A percentile compares a stretch with the other conserved stretches of the same genome.
These are phyloP conservation scores for Miniopterus natalensis DNA, from an alignment of 2,113 vertebrate genomes.

Conservation along the genomic window DNA sequence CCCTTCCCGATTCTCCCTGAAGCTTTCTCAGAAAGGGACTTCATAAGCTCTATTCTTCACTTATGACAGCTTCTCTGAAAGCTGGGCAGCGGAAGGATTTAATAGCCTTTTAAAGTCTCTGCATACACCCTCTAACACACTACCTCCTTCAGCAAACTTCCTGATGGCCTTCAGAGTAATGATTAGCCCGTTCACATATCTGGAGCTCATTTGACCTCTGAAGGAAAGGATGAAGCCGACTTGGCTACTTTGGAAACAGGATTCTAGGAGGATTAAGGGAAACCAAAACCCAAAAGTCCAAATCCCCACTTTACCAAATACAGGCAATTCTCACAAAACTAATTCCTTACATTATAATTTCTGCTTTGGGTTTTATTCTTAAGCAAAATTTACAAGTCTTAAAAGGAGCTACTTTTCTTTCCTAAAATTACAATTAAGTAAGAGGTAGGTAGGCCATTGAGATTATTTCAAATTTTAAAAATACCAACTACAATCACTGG, in stretches of 20 bases:
- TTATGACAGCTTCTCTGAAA: neutral
- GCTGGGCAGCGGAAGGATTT: neutral
- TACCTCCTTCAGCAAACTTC: slow-evolving; percentile 36
- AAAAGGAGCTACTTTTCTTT: neutral
- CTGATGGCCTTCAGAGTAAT: neutral
- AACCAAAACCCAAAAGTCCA: slow-evolving; percentile 28
- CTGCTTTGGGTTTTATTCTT: neutral
- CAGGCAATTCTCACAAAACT: neutral
- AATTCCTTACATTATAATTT: slow-evolving; percentile 26
- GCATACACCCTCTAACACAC: neutral
- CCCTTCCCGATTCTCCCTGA: neutral
- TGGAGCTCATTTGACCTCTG: slow-evolving; percentile 23
- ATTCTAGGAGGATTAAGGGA: neutral
- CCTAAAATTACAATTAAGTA: neutral
- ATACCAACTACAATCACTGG: neutral
- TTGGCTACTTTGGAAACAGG: neutral
- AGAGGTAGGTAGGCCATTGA: neutral
- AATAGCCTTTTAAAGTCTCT: neutral
- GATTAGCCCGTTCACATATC: neutral
- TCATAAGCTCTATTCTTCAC: neutral
- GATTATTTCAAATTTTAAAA: slow-evolving; percentile 2
- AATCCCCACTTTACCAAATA: neutral
- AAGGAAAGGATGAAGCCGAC: neutral
- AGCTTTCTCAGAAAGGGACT: slow-evolving; percentile 16
- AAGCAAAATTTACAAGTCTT: neutral